These are phyloP conservation scores for Cololabis saira DNA, from an alignment of 2,113 vertebrate species.

Conservation along the genomic window DNA sequence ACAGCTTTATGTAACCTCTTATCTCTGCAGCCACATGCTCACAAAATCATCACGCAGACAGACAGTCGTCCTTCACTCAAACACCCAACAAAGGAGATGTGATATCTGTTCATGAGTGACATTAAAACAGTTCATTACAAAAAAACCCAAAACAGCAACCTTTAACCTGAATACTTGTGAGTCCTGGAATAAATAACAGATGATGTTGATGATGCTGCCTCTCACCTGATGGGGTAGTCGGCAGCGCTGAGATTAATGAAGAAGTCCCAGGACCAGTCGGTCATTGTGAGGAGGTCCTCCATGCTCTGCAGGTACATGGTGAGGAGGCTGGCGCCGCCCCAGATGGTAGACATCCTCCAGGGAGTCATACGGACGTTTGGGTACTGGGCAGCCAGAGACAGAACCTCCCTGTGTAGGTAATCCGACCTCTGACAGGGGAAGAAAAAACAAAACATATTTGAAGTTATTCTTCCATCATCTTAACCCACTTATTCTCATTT, in stretches of 20 bases:
- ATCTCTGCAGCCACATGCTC: too few species aligned
- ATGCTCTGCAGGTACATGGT: slow-evolving; percentile 95
- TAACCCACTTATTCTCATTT: too few species aligned
- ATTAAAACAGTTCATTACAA: too few species aligned
- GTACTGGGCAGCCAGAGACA: slow-evolving; percentile 84
- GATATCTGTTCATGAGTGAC: too few species aligned
- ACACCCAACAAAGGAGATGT: too few species aligned
- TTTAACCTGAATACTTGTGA: too few species aligned
- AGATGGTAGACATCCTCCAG: slow-evolving; percentile 98
- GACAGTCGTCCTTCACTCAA: too few species aligned
- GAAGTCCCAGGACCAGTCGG: slow-evolving; percentile 98
- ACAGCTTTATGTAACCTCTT: too few species aligned
- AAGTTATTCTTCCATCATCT: too few species aligned
- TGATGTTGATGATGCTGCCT: not conserved
- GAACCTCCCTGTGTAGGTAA: slow-evolving; percentile 92
- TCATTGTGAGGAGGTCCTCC: slow-evolving; percentile 93
- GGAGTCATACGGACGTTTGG: slow-evolving; percentile 91
- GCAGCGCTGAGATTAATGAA: slow-evolving; percentile 99
- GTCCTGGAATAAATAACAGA: too few species aligned
- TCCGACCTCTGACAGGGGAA: slow-evolving; percentile 86
- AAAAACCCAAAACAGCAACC: too few species aligned
- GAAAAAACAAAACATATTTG: not conserved
- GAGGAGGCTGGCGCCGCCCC: slow-evolving; percentile 96
- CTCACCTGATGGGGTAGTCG: slow-evolving; percentile 96
- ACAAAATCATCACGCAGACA: too few species aligned